Evolutionary conservation across 2,113 vertebrate species (phyloP).

Genomic region (Gasterosteus nipponicus): DNA sequence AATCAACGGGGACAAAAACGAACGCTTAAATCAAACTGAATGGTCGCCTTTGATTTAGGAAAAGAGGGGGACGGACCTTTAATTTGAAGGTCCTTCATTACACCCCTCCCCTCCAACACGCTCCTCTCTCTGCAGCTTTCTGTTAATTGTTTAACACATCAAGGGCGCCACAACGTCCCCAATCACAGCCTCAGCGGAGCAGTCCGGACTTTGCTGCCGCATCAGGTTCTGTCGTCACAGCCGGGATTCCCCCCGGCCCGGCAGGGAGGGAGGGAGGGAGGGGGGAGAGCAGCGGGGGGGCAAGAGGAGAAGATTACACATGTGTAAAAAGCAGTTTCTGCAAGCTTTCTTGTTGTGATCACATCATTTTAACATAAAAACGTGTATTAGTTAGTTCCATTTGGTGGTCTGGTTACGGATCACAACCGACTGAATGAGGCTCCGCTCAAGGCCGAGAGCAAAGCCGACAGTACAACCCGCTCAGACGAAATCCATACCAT

Average conservation of each 20-base stretch:
- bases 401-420: not conserved
- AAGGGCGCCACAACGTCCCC: constrained; percentile 24
- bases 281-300: not conserved
- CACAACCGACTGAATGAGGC: not conserved
- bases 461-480: too few species aligned
- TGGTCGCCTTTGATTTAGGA: not conserved
- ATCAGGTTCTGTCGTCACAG: constrained; percentile 67
- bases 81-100: not conserved
- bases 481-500: too few species aligned
- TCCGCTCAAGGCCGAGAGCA: too few species aligned
- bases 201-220: constrained; percentile 48
- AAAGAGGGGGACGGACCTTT: not conserved
- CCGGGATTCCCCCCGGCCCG: constrained; percentile 68
- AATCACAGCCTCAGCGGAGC: constrained; percentile 44
- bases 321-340: not conserved
- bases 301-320: constrained; percentile 21
- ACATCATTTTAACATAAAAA: not conserved
- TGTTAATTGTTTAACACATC: constrained; percentile 32
- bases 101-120: not conserved
- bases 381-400: not conserved
- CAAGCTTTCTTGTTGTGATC: not conserved
- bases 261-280: not conserved
- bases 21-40: not conserved
- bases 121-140: constrained; percentile 32
- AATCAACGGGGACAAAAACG: not conserved